These are phyloP conservation scores for Seriola quinqueradiata DNA, from an alignment of 2,113 vertebrate genomes.

Conservation along the genomic window DNA sequence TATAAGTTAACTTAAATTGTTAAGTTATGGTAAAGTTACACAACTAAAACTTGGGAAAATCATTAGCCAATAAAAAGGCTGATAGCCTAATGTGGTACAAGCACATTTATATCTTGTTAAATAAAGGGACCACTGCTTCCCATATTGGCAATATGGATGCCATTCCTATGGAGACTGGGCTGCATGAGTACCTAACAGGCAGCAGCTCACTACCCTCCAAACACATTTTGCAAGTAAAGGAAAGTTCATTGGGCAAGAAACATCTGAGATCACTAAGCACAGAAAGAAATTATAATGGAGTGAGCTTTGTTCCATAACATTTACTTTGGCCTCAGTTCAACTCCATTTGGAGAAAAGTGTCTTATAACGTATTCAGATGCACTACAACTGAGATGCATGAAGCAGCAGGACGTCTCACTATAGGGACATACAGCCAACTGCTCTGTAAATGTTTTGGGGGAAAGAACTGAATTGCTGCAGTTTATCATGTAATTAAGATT, in stretches of 20 bases:
- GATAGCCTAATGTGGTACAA: background rate
- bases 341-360: background rate
- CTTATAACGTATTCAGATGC: background rate
- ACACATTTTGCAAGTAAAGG: background rate
- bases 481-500: background rate
- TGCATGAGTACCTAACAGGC: background rate
- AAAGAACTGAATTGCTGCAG: background rate
- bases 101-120: background rate
- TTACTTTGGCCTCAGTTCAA: background rate
- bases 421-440: background rate
- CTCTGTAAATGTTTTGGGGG: background rate
- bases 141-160: background rate
- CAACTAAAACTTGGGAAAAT: too few species aligned
- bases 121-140: background rate
- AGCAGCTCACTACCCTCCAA: background rate
- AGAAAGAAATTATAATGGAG: conserved; percentile 7
- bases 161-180: background rate
- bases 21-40: too few species aligned
- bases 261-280: conserved; percentile 2
- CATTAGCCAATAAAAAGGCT: background rate
- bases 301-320: conserved; percentile 2
- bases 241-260: conserved; percentile 2
- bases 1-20: too few species aligned
- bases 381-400: background rate
- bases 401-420: background rate